Evolutionary conservation across 2,113 vertebrate genomes (phyloP).

Genomic region (Protobothrops flavoviridis): DNA sequence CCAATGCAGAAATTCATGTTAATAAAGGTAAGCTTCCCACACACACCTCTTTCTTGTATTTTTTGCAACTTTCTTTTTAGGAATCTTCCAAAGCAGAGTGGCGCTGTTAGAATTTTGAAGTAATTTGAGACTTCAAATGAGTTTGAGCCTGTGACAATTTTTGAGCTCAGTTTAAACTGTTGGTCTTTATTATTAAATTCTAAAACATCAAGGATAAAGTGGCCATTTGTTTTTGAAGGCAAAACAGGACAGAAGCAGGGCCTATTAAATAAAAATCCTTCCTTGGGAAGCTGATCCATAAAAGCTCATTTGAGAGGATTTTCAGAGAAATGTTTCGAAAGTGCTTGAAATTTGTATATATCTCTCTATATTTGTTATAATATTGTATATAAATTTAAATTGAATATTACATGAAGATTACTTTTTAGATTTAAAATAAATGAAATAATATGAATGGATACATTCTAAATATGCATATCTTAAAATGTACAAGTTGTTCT

Average conservation of each 20-base stretch:
- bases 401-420: not conserved
- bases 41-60: not conserved
- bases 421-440: not conserved
- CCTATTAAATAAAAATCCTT: not conserved
- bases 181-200: not conserved
- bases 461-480: not conserved
- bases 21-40: constrained; percentile 83
- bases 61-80: not conserved
- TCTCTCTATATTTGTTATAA: not conserved
- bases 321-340: not conserved
- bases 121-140: constrained; percentile 3
- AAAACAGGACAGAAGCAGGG: not conserved
- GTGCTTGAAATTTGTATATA: not conserved
- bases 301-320: not conserved
- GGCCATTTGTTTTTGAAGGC: not conserved
- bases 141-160: not conserved
- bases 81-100: not conserved
- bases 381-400: not conserved
- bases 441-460: not conserved
- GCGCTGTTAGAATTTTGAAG: not conserved
- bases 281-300: not conserved
- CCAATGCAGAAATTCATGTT: constrained; percentile 99
- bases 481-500: not conserved
- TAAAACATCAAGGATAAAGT: not conserved
- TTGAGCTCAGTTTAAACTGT: not conserved